These are phyloP conservation scores for Mythimna vitellina DNA, from an alignment of 2,888 invertebrate genomes.

Conservation along the genomic window DNA sequence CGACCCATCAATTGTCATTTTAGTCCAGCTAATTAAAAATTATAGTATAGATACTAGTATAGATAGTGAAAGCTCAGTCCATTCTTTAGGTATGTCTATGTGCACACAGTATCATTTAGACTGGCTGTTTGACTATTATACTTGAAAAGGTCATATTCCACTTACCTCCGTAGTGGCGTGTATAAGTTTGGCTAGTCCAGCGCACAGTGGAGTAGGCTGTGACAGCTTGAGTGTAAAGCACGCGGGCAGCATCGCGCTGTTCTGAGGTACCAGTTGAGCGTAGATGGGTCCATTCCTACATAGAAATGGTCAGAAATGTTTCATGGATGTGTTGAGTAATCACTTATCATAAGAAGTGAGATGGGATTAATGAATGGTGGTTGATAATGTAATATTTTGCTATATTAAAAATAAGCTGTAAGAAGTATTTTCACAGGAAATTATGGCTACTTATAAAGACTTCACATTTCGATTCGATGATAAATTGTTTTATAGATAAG, in stretches of 20 bases:
- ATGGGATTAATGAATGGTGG: not conserved
- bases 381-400: too few species aligned
- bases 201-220: constrained; percentile 96
- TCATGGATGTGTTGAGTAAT: not conserved
- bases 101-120: too few species aligned
- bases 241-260: constrained; percentile 97
- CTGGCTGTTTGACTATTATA: not conserved
- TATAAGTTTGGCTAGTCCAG: constrained; percentile 92
- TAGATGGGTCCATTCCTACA: constrained; percentile 92
- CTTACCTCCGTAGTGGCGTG: constrained; percentile 86
- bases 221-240: constrained; percentile 95
- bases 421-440: too few species aligned
- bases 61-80: too few species aligned
- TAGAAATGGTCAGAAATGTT: not conserved
- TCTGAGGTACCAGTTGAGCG: constrained; percentile 94
- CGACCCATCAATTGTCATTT: too few species aligned
- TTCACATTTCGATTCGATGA: too few species aligned
- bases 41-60: too few species aligned
- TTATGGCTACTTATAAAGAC: too few species aligned
- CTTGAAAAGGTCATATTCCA: not conserved
- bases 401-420: too few species aligned
- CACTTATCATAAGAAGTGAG: not conserved
- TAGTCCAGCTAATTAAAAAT: too few species aligned
- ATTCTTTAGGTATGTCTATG: too few species aligned
- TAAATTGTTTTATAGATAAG: too few species aligned